Percentiles rank a stretch among this genome's conserved stretches.
Conservation (phyloP, 2,888 invertebrate species). For the Lithosia quadra region DNA sequence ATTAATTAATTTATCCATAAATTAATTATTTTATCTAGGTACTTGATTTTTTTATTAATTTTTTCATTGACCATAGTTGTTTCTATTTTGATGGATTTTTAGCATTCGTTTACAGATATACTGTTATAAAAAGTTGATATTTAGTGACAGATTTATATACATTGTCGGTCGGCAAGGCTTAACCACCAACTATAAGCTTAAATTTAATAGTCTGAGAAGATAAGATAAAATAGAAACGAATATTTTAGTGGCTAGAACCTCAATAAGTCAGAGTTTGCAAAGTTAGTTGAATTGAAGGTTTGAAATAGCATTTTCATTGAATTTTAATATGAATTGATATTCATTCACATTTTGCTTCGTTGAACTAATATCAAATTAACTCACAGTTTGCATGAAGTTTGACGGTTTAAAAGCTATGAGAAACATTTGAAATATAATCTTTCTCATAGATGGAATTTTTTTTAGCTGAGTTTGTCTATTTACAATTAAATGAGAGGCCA, state of each 20-base stretch:
- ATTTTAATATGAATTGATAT: background rate
- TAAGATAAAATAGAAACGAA: background rate
- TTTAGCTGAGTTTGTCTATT: background rate
- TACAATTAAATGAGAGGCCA: background rate
- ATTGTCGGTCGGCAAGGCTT: background rate
- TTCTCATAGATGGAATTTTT: background rate
- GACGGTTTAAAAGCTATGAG: background rate
- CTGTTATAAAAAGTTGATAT: background rate
- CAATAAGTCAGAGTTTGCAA: background rate
- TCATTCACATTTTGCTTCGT: background rate
- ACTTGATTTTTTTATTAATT: too few species aligned
- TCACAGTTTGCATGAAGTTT: background rate
- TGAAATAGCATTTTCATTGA: background rate
- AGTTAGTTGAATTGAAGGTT: background rate
- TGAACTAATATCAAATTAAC: background rate
- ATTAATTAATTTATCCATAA: too few species aligned
- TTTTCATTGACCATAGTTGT: too few species aligned
- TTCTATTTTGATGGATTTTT: background rate
- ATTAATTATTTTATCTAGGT: too few species aligned
- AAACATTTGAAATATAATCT: background rate
- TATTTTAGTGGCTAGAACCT: slow-evolving; percentile 1
- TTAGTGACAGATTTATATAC: background rate
- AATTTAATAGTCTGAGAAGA: background rate
- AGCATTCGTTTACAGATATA: background rate
- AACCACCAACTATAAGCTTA: background rate